Conservation (phyloP, 2,113 vertebrate species). For the Chlorodrepanis virens region DNA sequence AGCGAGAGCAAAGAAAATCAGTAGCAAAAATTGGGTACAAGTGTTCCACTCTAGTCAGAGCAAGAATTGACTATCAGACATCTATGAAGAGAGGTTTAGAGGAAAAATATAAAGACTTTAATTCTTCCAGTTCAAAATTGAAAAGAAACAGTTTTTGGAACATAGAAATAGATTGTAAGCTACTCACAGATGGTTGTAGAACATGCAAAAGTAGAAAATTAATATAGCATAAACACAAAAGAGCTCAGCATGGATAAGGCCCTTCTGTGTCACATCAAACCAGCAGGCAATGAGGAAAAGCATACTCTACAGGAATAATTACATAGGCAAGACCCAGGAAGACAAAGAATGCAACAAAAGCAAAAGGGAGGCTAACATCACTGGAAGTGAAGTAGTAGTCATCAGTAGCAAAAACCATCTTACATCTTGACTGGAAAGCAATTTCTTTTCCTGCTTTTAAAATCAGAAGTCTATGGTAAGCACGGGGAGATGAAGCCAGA, state of each 20-base stretch:
- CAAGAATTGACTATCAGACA: background rate
- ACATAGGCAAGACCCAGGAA: background rate
- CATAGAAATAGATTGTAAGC: background rate
- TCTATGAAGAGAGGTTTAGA: background rate
- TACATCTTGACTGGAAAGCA: background rate
- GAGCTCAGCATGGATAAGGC: background rate
- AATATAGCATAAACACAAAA: slow-evolving; percentile 28
- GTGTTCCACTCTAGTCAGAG: slow-evolving; percentile 3
- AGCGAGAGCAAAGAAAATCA: background rate
- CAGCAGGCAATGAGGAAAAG: background rate
- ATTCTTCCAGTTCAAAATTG: slow-evolving; percentile 6
- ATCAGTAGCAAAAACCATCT: background rate
- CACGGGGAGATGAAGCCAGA: background rate
- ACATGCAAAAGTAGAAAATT: slow-evolving; percentile 19
- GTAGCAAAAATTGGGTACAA: background rate
- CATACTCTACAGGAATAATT: background rate
- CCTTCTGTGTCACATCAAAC: background rate
- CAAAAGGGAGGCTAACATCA: background rate
- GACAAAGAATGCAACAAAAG: background rate
- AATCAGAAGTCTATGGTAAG: background rate
- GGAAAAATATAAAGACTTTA: background rate
- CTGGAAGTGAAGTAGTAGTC: background rate
- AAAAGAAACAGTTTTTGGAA: background rate
- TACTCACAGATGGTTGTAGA: slow-evolving; percentile 24
- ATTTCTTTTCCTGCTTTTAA: background rate